Evolutionary conservation across 37 sponge, comb jelly and placozoan species (phyloP).

Genomic region (Aplysina aerophoba): DNA sequence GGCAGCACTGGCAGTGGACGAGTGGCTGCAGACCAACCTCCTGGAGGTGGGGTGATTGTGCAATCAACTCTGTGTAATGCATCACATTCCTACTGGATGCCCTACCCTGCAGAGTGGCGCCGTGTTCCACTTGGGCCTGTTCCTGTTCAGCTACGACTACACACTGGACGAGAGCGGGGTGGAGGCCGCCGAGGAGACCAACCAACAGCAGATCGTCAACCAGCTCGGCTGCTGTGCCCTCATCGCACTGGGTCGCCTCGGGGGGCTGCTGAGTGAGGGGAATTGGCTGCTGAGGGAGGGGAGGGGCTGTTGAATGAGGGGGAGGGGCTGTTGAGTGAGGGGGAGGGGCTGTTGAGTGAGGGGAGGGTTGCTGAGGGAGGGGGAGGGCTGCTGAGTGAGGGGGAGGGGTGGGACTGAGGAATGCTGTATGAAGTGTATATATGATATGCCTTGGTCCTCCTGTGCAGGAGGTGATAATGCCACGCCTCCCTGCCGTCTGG

Average conservation of each 20-base stretch:
- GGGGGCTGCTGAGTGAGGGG: slow-evolving; percentile 72
- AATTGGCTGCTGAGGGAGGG: neutral
- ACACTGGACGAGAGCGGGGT: slow-evolving; percentile 98
- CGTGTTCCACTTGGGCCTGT: slow-evolving; percentile 85
- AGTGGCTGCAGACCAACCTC: slow-evolving; percentile 89
- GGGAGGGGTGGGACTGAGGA: neutral
- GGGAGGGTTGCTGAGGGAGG: neutral
- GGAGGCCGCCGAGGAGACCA: slow-evolving; percentile 84
- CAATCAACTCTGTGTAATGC: too few relatives aligned
- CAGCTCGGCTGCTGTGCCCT: slow-evolving; percentile 87
- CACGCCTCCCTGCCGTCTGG: slow-evolving; percentile 80
- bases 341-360: neutral
- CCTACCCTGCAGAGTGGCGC: slow-evolving; percentile 61
- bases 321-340: neutral
- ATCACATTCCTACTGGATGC: neutral
- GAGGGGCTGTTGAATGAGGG: neutral
- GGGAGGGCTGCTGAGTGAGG: neutral
- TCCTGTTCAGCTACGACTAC: slow-evolving; percentile 98
- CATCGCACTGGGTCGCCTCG: slow-evolving; percentile 74
- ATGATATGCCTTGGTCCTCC: neutral
- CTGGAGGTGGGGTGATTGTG: slow-evolving; percentile 60
- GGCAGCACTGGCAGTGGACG: slow-evolving; percentile 81
- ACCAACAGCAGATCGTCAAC: slow-evolving; percentile 94
- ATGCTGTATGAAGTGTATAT: neutral
- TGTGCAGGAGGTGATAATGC: slow-evolving; percentile 50